Percentiles rank a stretch among this genome's conserved stretches.
These are phyloP conservation scores for Leucophenga varia DNA, from an alignment of 1,140 invertebrate species.

Conservation along the genomic window DNA sequence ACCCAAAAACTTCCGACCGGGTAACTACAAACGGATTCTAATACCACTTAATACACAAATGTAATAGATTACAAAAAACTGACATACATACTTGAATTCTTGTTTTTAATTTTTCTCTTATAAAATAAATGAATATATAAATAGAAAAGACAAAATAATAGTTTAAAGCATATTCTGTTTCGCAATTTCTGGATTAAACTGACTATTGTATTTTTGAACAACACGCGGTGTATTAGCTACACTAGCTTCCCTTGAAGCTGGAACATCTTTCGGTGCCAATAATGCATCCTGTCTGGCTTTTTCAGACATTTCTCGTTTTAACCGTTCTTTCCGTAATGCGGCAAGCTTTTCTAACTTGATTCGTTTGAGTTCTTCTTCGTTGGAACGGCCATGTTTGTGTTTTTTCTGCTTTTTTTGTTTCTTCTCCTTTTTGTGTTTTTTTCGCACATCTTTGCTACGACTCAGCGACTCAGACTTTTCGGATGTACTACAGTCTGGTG, in stretches of 20 bases:
- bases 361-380: constrained; percentile 56
- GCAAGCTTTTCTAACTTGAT: constrained; percentile 63
- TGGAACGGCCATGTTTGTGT: constrained; percentile 54
- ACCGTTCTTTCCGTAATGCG: constrained; percentile 74
- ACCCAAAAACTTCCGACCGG: too few species aligned
- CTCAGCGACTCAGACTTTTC: background rate
- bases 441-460: constrained; percentile 15
- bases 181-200: constrained; percentile 22
- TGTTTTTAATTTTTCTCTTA: too few species aligned
- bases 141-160: too few species aligned
- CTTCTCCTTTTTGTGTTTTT: constrained; percentile 36
- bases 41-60: too few species aligned
- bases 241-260: too few species aligned
- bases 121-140: too few species aligned
- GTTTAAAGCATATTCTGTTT: constrained; percentile 28
- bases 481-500: constrained; percentile 8
- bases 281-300: constrained; percentile 69
- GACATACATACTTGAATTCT: too few species aligned
- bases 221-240: constrained; percentile 9
- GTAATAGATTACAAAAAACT: too few species aligned
- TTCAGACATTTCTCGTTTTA: constrained; percentile 79
- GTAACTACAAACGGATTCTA: too few species aligned
- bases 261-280: constrained; percentile 54
- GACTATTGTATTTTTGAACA: constrained; percentile 22
- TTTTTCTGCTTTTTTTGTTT: constrained; percentile 49